These are phyloP conservation scores for Andinoacara biseriatus DNA, from an alignment of 2,113 vertebrate genomes.

Conservation along the genomic window DNA sequence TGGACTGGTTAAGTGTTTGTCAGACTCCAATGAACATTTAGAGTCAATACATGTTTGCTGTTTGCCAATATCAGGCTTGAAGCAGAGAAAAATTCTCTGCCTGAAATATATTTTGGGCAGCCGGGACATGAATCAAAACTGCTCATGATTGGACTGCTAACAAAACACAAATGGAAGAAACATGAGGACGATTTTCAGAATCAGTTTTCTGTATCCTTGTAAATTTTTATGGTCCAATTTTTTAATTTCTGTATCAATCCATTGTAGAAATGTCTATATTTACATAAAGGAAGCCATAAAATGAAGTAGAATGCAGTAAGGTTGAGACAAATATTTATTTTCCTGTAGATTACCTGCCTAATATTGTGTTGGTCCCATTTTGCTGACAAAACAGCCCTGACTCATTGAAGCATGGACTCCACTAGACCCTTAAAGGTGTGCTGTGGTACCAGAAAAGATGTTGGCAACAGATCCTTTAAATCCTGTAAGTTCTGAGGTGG, in stretches of 20 bases:
- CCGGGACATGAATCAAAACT: neutral
- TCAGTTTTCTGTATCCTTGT: neutral
- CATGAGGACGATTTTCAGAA: neutral
- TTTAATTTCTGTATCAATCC: neutral
- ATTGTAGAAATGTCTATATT: neutral
- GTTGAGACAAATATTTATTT: slow-evolving; percentile 2
- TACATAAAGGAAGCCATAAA: neutral
- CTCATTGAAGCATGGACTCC: no score
- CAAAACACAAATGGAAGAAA: neutral
- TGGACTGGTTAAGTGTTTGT: neutral
- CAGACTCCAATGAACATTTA: neutral
- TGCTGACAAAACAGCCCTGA: no score
- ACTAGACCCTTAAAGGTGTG: no score
- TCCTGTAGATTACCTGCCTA: neutral
- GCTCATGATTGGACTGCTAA: neutral
- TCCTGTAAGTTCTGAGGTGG: no score
- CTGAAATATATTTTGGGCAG: neutral
- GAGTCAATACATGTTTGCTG: neutral
- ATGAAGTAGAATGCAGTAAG: neutral
- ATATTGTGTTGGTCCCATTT: no score
- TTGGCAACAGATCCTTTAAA: no score
- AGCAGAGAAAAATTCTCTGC: neutral
- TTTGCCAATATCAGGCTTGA: neutral
- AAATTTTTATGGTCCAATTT: neutral
- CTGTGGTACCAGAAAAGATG: no score